These are phyloP conservation scores for Scolopax rusticola DNA, from an alignment of 2,797 vertebrate genomes.

Conservation along the genomic window DNA sequence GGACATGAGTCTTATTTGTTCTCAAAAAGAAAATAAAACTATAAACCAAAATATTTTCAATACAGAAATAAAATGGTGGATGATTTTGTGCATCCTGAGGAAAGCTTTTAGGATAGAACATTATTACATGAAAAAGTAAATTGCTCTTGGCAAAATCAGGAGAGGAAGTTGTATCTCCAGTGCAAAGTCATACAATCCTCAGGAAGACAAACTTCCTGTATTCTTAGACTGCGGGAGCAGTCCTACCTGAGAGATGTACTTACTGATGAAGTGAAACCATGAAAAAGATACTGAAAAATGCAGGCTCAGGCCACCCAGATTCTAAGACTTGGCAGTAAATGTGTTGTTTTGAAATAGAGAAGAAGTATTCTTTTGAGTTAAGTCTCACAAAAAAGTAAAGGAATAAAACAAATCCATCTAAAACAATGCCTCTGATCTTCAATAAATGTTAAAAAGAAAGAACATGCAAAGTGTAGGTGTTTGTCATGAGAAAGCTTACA, in stretches of 20 bases:
- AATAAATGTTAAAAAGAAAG: not conserved
- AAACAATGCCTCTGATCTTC: not conserved
- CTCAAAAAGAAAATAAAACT: not conserved
- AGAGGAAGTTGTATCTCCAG: not conserved
- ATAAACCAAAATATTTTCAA: not conserved
- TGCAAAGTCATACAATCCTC: not conserved
- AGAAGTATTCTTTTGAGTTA: not conserved
- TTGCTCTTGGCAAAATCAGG: not conserved
- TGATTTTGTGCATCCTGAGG: not conserved
- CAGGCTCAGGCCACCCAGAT: not conserved
- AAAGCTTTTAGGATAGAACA: not conserved
- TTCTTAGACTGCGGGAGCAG: not conserved
- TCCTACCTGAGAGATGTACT: not conserved
- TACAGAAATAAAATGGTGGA: not conserved
- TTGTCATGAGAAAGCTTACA: not conserved
- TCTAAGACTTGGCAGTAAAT: not conserved
- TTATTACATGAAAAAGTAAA: not conserved
- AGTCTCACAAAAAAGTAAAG: not conserved
- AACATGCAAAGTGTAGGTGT: not conserved
- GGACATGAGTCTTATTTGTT: not conserved
- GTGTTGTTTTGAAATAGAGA: not conserved
- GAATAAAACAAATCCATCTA: not conserved
- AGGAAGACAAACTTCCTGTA: not conserved
- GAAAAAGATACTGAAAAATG: not conserved
- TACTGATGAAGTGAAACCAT: not conserved